Conservation (phyloP, 2,113 vertebrate species). For the Bothrops jararaca region DNA sequence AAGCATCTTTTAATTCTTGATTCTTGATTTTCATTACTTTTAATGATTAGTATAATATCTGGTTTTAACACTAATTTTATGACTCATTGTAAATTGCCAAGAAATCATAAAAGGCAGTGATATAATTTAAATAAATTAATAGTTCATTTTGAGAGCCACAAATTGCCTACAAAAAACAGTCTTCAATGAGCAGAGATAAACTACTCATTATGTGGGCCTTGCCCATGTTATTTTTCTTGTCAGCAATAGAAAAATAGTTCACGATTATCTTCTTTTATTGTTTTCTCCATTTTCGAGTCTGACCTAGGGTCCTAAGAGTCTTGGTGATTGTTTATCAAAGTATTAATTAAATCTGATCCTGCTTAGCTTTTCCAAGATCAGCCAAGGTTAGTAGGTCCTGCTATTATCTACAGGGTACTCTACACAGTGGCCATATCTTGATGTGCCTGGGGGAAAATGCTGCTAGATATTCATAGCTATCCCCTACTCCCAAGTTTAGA, state of each 20-base stretch:
- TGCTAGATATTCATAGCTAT: background rate
- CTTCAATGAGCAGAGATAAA: background rate
- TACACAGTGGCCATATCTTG: background rate
- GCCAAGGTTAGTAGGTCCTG: background rate
- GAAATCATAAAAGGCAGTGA: background rate
- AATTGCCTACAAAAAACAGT: background rate
- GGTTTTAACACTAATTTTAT: background rate
- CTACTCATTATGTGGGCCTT: background rate
- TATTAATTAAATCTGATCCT: background rate
- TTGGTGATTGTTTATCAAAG: background rate
- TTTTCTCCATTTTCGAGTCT: background rate
- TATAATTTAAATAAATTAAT: background rate
- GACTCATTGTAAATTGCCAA: background rate
- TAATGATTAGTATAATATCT: background rate
- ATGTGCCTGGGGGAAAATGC: background rate
- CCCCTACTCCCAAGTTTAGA: background rate
- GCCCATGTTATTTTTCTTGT: background rate
- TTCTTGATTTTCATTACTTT: background rate
- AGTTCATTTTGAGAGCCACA: background rate
- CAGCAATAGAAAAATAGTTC: background rate
- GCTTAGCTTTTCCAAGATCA: background rate
- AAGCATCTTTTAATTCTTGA: background rate
- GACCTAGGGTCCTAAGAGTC: background rate
- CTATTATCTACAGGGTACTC: background rate
- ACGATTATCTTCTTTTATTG: background rate